phyloP scores from a whole-genome alignment of 2,797 vertebrate genomes.

The Protosalanx chinensis region DNA sequence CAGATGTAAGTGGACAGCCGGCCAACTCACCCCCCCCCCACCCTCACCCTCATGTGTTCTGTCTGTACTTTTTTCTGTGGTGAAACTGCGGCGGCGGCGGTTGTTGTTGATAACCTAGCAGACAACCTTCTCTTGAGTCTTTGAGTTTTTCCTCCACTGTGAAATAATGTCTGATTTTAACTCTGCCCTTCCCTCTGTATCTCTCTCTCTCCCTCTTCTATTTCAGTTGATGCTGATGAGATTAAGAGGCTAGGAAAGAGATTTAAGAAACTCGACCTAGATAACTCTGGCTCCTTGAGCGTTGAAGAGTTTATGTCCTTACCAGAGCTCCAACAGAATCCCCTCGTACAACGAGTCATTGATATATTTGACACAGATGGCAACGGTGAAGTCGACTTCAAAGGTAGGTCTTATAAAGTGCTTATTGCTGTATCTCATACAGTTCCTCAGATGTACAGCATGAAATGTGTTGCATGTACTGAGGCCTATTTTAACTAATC shows the following conservation, averaged over 20 bases:
- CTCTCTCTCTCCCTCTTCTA: conserved; percentile 32
- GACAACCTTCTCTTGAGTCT: neutral
- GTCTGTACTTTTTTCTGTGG: neutral
- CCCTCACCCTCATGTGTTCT: too few relatives aligned
- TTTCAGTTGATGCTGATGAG: conserved; percentile 95
- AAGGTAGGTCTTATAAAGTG: conserved; percentile 80
- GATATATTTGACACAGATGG: conserved; percentile 99
- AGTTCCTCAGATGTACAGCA: neutral
- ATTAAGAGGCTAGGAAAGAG: conserved; percentile 99
- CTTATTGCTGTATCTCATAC: neutral
- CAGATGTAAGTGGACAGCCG: neutral
- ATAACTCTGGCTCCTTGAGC: conserved; percentile 98
- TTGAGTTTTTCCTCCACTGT: neutral
- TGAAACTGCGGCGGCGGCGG: neutral
- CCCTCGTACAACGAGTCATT: conserved; percentile 96
- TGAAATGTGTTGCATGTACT: neutral
- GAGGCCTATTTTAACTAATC: neutral
- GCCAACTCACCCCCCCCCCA: neutral
- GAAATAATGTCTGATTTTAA: neutral
- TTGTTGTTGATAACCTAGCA: too few relatives aligned
- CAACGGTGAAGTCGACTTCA: conserved; percentile 98
- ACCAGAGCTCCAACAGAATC: conserved; percentile 98
- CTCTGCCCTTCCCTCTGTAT: neutral
- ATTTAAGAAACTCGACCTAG: conserved; percentile 99
- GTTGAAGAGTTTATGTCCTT: conserved; percentile 99